phyloP scores from a whole-genome alignment of 2,797 vertebrate genomes.

The Neoniphon sammara region DNA sequence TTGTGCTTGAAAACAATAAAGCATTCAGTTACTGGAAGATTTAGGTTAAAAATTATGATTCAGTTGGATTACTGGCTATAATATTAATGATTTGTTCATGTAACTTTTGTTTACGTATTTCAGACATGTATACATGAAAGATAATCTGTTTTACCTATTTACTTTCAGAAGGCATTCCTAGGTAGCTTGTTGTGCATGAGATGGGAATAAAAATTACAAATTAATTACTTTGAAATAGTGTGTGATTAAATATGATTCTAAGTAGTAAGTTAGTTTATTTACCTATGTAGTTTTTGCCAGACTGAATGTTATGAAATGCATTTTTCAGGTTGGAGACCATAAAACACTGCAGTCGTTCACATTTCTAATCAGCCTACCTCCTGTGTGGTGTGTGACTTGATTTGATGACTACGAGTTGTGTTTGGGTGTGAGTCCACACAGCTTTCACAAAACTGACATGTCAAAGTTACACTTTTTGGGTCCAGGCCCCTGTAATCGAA shows the following conservation, averaged over 20 bases:
- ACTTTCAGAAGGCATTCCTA: neutral
- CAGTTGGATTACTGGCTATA: neutral
- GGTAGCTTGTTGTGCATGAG: too few relatives aligned
- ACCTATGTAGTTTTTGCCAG: too few relatives aligned
- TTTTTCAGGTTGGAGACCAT: constrained; percentile 3
- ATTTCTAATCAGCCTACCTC: neutral
- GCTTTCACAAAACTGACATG: neutral
- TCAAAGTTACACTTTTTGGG: constrained; percentile 4
- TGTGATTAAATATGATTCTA: too few relatives aligned
- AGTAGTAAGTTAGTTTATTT: too few relatives aligned
- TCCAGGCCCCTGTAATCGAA: constrained; percentile 1
- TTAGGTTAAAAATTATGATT: neutral
- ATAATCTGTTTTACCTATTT: neutral
- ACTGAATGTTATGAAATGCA: too few relatives aligned
- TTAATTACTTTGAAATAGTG: too few relatives aligned
- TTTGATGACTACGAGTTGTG: neutral
- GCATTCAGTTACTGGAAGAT: neutral
- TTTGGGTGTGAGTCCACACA: too few relatives aligned
- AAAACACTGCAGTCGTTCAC: neutral
- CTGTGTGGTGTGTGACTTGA: neutral
- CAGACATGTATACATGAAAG: neutral
- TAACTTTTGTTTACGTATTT: neutral
- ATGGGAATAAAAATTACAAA: too few relatives aligned
- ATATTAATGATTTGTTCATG: neutral
- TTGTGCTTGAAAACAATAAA: constrained; percentile 3